These are phyloP conservation scores for Trachelus troglodyta DNA, from an alignment of 2,888 invertebrate species.

Conservation along the genomic window DNA sequence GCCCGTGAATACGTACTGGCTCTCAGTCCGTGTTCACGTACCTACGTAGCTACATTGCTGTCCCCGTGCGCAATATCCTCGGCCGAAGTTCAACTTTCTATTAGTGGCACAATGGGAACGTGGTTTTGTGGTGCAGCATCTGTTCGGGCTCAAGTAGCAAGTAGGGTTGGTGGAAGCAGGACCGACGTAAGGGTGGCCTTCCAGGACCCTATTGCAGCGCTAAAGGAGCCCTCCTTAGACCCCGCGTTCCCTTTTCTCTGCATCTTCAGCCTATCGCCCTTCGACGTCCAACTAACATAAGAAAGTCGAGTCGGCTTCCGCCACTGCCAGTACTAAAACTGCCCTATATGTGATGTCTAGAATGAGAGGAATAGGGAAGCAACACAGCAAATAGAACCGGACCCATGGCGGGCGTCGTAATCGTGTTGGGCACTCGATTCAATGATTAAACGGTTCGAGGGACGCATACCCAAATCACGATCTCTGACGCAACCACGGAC, in stretches of 20 bases:
- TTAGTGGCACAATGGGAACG: constrained; percentile 61
- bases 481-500: not conserved
- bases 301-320: constrained; percentile 48
- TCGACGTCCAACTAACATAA: not conserved
- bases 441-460: constrained; percentile 19
- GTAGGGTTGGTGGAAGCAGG: constrained; percentile 34
- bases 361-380: constrained; percentile 27
- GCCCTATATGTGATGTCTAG: not conserved
- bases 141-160: constrained; percentile 64
- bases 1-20: not conserved
- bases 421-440: constrained; percentile 21
- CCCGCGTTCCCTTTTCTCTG: not conserved
- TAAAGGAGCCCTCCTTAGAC: not conserved
- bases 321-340: constrained; percentile 16
- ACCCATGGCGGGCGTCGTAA: constrained; percentile 3
- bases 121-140: constrained; percentile 57
- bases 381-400: constrained; percentile 16
- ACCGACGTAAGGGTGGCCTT: not conserved
- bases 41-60: not conserved
- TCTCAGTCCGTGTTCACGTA: not conserved
- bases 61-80: not conserved
- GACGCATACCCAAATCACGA: not conserved
- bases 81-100: constrained; percentile 50
- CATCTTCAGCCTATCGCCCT: too few species aligned
- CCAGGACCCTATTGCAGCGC: not conserved